Evolutionary conservation across 2,888 invertebrate genomes (phyloP).

Genomic region (Matsumyia berberina): DNA sequence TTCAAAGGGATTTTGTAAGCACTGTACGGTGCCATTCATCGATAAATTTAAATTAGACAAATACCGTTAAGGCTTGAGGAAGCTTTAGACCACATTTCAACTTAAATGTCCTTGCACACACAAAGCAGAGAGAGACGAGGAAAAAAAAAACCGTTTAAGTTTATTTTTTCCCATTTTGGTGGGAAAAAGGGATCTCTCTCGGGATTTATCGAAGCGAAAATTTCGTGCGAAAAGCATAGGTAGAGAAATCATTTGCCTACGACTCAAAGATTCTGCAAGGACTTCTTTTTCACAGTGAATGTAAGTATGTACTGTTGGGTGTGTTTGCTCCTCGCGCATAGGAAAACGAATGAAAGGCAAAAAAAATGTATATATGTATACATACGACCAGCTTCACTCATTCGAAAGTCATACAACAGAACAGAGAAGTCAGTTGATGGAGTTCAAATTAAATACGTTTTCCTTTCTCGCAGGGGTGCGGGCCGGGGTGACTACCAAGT

Average conservation of each 20-base stretch:
- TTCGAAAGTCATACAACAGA: conserved; percentile 67
- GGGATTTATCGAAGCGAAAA: conserved; percentile 69
- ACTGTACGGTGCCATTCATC: conserved; percentile 46
- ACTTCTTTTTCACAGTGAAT: conserved; percentile 34
- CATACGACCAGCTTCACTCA: conserved; percentile 53
- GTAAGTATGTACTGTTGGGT: conserved; percentile 44
- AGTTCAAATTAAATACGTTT: conserved; percentile 47
- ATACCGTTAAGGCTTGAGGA: conserved; percentile 42
- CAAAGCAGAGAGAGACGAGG: conserved; percentile 16
- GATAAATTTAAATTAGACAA: conserved; percentile 72
- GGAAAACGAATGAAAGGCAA: conserved; percentile 32
- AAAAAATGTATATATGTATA: not conserved
- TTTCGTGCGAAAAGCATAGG: conserved; percentile 45
- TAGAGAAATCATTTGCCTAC: conserved; percentile 61
- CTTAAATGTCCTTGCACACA: conserved; percentile 60
- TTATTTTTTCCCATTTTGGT: conserved; percentile 47
- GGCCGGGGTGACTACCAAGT: conserved; percentile 12
- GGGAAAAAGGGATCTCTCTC: conserved; percentile 54
- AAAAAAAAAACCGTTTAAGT: conserved; percentile 37
- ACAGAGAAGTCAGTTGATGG: conserved; percentile 53
- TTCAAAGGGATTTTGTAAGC: conserved; percentile 56
- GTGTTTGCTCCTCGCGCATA: conserved; percentile 43
- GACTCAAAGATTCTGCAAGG: conserved; percentile 63
- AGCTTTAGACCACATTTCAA: conserved; percentile 60
- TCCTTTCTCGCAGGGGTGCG: conserved; percentile 13